Conservation (phyloP, 2,113 vertebrate genomes). For the Corythaeola cristata region DNA sequence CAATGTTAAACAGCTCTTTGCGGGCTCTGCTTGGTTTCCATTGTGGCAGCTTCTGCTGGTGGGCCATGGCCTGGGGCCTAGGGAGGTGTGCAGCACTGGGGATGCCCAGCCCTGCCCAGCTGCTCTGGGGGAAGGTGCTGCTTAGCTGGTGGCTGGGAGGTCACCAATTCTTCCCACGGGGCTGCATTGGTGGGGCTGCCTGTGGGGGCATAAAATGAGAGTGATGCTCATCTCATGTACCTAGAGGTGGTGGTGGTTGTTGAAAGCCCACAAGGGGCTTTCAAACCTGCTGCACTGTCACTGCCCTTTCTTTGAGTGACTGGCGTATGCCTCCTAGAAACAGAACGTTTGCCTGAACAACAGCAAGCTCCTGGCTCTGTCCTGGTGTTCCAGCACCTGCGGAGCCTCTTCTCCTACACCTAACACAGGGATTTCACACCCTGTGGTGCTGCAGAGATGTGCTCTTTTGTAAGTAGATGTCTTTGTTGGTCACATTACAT, state of each 20-base stretch:
- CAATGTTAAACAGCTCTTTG: background rate
- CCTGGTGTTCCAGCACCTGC: background rate
- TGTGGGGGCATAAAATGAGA: background rate
- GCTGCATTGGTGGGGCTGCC: background rate
- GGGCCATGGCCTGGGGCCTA: background rate
- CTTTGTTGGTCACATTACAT: background rate
- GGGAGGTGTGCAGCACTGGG: background rate
- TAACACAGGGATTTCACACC: background rate
- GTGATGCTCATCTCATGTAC: background rate
- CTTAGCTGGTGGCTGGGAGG: background rate
- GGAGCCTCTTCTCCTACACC: background rate
- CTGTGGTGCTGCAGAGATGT: background rate
- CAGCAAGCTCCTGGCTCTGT: background rate
- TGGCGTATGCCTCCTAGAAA: background rate
- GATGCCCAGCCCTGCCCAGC: background rate
- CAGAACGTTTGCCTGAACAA: background rate
- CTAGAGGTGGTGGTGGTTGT: background rate
- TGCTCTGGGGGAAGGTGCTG: background rate
- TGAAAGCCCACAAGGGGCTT: background rate
- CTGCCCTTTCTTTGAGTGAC: background rate
- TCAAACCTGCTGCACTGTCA: background rate
- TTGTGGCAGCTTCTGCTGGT: background rate
- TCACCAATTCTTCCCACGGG: background rate
- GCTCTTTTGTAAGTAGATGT: background rate
- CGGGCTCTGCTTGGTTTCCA: background rate